phyloP scores from a whole-genome alignment of 2,797 vertebrate species.

The Macropus fuliginosus region DNA sequence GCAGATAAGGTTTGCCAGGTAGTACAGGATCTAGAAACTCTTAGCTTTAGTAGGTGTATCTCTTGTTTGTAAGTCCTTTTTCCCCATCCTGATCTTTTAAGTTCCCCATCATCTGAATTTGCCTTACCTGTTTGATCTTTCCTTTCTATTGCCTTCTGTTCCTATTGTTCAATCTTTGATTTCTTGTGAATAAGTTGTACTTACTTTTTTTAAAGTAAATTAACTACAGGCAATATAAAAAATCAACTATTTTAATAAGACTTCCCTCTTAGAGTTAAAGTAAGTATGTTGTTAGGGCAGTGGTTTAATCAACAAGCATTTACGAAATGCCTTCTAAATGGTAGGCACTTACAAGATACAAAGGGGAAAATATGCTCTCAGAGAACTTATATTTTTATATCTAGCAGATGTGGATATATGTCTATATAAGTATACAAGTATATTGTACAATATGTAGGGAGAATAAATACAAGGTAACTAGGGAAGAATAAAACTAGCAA shows the following conservation, averaged over 20 bases:
- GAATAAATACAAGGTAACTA: neutral
- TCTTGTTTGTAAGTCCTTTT: neutral
- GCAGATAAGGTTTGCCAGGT: neutral
- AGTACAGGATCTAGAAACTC: neutral
- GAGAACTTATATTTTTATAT: neutral
- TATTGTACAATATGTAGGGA: neutral
- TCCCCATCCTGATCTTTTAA: neutral
- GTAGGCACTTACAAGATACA: neutral
- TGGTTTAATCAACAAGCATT: neutral
- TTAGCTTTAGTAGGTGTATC: neutral
- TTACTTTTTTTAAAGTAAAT: neutral
- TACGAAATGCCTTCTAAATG: neutral
- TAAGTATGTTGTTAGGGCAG: neutral
- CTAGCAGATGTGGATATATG: neutral
- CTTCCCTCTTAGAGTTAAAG: neutral
- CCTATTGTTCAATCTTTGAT: neutral
- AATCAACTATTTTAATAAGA: neutral
- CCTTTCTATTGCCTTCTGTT: neutral
- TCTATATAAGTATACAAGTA: too few species aligned
- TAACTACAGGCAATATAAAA: neutral
- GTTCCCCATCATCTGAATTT: neutral
- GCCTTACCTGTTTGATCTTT: neutral
- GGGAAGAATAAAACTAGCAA: neutral
- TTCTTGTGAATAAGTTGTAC: neutral
- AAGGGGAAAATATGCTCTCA: neutral